Evolutionary conservation across 2,888 invertebrate species (phyloP), one percentile per base, ranked within the genome.

Genomic region (Cephus nigrinus): DNA sequence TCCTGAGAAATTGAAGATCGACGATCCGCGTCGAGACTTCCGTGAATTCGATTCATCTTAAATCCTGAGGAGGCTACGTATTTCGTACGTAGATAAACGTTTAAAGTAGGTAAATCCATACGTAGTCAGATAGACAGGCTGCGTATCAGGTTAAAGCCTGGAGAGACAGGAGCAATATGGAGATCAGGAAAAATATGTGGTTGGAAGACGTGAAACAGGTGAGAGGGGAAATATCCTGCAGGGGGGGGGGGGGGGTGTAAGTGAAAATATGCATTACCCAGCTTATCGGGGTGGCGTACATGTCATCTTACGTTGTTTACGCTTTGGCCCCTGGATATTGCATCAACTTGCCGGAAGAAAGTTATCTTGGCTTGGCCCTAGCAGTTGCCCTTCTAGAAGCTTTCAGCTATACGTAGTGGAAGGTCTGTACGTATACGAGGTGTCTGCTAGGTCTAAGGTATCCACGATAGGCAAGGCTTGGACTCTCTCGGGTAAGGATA

Each of bases 321-420:
- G 82, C 83, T 83, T 83, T 82, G 80, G 83, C 79, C 82, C 81
- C 73, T 82, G 79, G 84, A 84, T 87, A 86, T 86, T 86, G 85
- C 85, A 80, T 84, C 82, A 81, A 85, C 82, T 71, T 71, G 82
- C 84, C 79, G 82, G 80, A 76, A 80, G 74, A 85, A 87, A 87
- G 83, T 87, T 87, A 87, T 84, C 85, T 81, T 79, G 80, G 40
- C 12, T 23, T 31, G 71, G 33, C 4, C 71, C 71, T 32, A 3
- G 71, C n/a, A 31, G 31, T 71, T 32, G 33, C 32, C 23, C 71
- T 32, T 71, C 32, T 1, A 12, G 30, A 12, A 71, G 23, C 23
- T 55, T 23, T 55, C 23, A 9, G 55, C 9, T 55, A 23, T 23
- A 55, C 9, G 9, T 2, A 23, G 23, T 2, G 9, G 2, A 23